Evolutionary conservation across 2,888 invertebrate species (phyloP), one percentile per base, ranked within the genome.

Genomic region (Drosophila austrosaltans): DNA sequence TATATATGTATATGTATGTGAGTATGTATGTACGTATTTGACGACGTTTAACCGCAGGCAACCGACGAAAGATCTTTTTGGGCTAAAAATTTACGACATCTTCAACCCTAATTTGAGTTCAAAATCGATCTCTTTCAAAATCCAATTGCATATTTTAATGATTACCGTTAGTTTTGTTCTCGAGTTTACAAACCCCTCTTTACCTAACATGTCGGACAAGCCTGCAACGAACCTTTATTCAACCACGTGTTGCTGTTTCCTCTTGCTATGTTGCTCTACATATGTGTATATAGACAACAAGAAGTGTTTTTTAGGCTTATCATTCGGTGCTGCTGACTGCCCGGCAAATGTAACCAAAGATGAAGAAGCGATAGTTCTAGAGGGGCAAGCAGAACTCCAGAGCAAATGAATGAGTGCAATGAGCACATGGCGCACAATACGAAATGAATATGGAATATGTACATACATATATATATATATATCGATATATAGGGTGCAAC

Each of bases 401-500:
- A 10, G 8, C 4, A 12, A 48, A 10, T 22, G 5, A 48, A 25
- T 22, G 48, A 48, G 48, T 25, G 1, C 1, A 5, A 4, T 3
- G 25, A 12, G 22, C 25, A 48, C 48, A 48, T 48, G 48, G 48
- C 48, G 25, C 25, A 48, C 48, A 25, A 48, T 48, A 48, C 48
- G 36, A 36, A 36, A 36, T 36, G 30, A 36, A 61, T 48, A 48
- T 53, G 53, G 22, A n/a, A 28, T 22, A 28, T 53, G n/a, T 20
- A 22, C 48, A 48, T 22, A 22, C 22, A 20, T 10, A 56, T 60
- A 61, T 54, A 73, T 12, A 28, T 36, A 53, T 53, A 25, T 10
- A 32, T 25, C 16, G 16, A 16, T 16, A 16, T 16, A 48, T 7
- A 44, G 44, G 20, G 16, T 48, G 48, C 48, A 60, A 60, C 69